These are phyloP conservation scores for Microctonus aethiopoides DNA, from an alignment of 2,888 invertebrate species.

Conservation along the genomic window DNA sequence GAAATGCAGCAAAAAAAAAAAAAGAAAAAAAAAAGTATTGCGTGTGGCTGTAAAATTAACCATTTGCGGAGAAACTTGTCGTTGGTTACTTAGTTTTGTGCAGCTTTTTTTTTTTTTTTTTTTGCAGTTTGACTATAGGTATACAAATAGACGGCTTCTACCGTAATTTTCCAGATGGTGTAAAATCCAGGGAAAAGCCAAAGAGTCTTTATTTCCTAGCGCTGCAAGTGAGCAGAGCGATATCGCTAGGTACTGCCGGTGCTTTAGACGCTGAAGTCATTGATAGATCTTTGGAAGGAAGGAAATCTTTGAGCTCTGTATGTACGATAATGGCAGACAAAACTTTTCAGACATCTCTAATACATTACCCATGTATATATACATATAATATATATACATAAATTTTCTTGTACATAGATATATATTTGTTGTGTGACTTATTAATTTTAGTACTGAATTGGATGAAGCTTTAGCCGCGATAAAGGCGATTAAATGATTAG, in stretches of 20 bases:
- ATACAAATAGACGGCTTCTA: too few species aligned
- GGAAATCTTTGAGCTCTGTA: conserved; percentile 6
- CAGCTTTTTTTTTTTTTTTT: not conserved
- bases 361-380: too few species aligned
- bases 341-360: conserved; percentile 41
- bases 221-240: not conserved
- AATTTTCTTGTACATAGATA: too few species aligned
- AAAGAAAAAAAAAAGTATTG: not conserved
- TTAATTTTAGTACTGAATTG: conserved; percentile 52
- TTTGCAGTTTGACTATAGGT: not conserved
- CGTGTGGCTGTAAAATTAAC: conserved; percentile 26
- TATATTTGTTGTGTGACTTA: conserved; percentile 29
- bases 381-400: conserved; percentile 1
- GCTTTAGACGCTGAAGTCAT: not conserved
- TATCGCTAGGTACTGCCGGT: not conserved
- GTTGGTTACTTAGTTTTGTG: not conserved
- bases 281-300: conserved; percentile 16
- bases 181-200: not conserved
- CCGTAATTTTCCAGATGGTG: not conserved
- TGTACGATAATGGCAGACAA: conserved; percentile 29
- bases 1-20: not conserved
- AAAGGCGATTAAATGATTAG: conserved; percentile 54
- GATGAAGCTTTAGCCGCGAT: conserved; percentile 52
- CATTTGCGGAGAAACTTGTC: not conserved
- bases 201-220: not conserved